Base-by-base conservation (phyloP, 2,113 vertebrate genomes). In the Leptobrachium leishanense region DNA sequence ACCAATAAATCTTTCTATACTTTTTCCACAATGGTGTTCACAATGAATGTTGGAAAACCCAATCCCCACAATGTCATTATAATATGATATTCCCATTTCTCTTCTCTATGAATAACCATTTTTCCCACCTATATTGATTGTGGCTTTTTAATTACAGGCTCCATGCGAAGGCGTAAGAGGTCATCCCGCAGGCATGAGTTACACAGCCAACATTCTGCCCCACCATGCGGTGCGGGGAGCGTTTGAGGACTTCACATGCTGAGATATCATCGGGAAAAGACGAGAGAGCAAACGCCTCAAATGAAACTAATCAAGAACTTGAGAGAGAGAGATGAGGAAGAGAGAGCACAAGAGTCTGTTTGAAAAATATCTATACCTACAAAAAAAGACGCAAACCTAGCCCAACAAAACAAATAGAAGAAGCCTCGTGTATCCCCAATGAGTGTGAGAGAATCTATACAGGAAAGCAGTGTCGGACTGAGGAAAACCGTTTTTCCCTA, bases 231-330 rank as follows among this genome's bases (percentile, higher is more conserved):
- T 91, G 84, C 94, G 98, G 91, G 94, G 95, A 84, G 98, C 98
- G 84, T 99, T 99, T 79, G 98, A 98, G 88, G 98, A 99, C 93
- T 99, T 99, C 93, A 98, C 98, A 86, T 99, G 98, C 92, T 99
- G 94, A 97, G 64, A 81, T 13, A 20, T 74, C 20, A 8, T 57
- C 12, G 44, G 72, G 46, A 57, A 80, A 20, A 50, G 71, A 43
- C 42, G 72, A 74, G 54, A 74, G 54, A 73, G 77, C 70, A 79
- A 79, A 73, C 54, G 57, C 62, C 42, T 68, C 70, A 43, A 54
- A 40, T 67, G 63, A 73, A 79, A 72, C 44, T 67, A 72, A 67
- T 44, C 70, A 46, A 74, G 62, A 79, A 43, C 64, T 55, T 67
- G 43, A 31, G 7, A 13, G 46, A 67, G 20, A 31, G 44, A 66